Evolutionary conservation across 2,888 invertebrate species (phyloP), one percentile per base, ranked within the genome.

Genomic region (Oscheius sp.): DNA sequence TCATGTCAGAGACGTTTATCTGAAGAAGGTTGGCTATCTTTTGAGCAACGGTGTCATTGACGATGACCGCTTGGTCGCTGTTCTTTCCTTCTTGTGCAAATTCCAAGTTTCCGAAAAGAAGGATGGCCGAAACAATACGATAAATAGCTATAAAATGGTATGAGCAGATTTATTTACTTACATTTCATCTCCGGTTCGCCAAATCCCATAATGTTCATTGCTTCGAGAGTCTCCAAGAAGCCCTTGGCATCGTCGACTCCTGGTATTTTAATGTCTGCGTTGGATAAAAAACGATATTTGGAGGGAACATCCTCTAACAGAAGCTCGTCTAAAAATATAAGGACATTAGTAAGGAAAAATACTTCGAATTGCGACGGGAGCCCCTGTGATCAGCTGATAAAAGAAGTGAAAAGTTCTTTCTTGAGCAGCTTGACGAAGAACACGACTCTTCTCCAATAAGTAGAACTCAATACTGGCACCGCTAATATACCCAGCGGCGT

Each of bases 381-480:
- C 93, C 68, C 96, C 96, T 59, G 92, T 90, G 71, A 98, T 89
- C 66, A 99, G 90, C 88, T 99, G 98, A 89, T 99, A 99, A 90
- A 98, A 98, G 86, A 99, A 95, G 89, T 99, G 98, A 91, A 99
- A 99, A 86, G 94, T 92, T 87, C 98, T 90, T 88, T 99, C 98
- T 86, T 94, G 93, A 87, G 92, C 93, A 67, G 97, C 95, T 90
- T 99, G 98, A 86, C 97, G 91, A 88, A 98, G 96, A 86, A 96
- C 94, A 89, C 98, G 91, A 67, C 97, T 97, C 89, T 99, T 99
- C 89, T 99, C 98, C 87, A 99, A 89, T 82, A 99, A 90, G 89
- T 98, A 99, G 64, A 97, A 97, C 90, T 99, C 98, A 87, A 99
- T 98, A 87, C 98, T 98, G 85, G 98, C 98, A 82, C 98, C 98